Base-by-base conservation (phyloP, 2,888 invertebrate genomes). In the Ditylenchus weischeri region DNA sequence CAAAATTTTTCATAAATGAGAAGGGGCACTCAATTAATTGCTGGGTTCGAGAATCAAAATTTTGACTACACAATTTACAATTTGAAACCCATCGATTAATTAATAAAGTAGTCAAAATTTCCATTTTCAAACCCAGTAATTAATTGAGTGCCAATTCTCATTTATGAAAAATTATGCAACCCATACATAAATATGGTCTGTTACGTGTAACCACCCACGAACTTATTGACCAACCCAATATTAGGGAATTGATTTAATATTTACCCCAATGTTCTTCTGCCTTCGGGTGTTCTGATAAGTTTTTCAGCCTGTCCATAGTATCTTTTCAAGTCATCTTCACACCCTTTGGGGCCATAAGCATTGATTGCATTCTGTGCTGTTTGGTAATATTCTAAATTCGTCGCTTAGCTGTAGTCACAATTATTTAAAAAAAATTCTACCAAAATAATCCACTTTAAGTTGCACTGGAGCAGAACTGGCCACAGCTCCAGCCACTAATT, bases 391-490 rank as follows among this genome's bases (percentile, higher is more conserved):
- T 54, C 54, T 54, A 29, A 21, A 54, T 2, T 23, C 4, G 2
- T 23, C 10, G 7, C 10, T 54, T 23, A 54, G 10, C 50, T 50
- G 50, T 21, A 50, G 21, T 54, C 11, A n/a, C 54, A 54, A 54
- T 23, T 15, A 10, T 54, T n/a, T 21, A 7, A 51, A 54, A 54
- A 54, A 54, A 18, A 4, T 54, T 54, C 6, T 19, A 67, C 68
- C 68, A 38, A 50, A 68, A 68, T 57, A 67, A 13, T 67, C 68
- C 35, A 63, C 43, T 51, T 68, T 67, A 10, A 65, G 51, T 66
- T 57, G 21, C 21, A 67, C 57, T 7, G 68, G 68, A 29, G 68
- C 68, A 29, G 68, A 67, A 47, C 66, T 68, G 35, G 67, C 66
- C 36, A 67, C 57, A 23, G 67, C 68, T 18, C 68, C 68, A 62